Percentiles rank a stretch among this genome's conserved stretches.
Conservation (phyloP, 2,888 invertebrate genomes). For the Pachymerium ferrugineum region DNA sequence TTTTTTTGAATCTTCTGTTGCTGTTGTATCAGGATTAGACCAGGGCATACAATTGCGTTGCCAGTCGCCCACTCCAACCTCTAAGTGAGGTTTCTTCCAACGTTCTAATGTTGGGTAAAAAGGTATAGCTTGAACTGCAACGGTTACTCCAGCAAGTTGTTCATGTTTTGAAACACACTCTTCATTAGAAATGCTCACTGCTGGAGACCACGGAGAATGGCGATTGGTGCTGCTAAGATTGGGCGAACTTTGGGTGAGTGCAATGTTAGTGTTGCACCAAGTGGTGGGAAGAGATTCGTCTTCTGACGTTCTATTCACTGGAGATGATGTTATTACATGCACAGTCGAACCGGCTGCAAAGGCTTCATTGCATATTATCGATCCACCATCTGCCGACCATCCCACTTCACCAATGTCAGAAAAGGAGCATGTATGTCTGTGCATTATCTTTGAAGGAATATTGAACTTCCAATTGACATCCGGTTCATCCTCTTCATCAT, state of each 20-base stretch:
- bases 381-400: too few relatives aligned
- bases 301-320: too few relatives aligned
- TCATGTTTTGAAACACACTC: not conserved
- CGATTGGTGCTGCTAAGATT: not conserved
- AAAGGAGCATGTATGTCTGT: not conserved
- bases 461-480: not conserved
- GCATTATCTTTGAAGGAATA: not conserved
- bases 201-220: not conserved
- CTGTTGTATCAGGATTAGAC: not conserved
- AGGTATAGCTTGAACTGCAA: not conserved
- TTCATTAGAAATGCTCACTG: not conserved
- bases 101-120: not conserved
- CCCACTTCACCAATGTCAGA: not conserved
- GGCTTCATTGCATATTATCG: too few relatives aligned
- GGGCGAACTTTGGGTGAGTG: not conserved
- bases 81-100: not conserved
- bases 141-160: too few relatives aligned
- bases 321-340: too few relatives aligned
- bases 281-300: not conserved
- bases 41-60: too few relatives aligned
- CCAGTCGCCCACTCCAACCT: not conserved
- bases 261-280: not conserved
- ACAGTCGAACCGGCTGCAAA: too few relatives aligned
- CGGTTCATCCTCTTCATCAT: not conserved
- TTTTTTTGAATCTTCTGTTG: not conserved